These are phyloP conservation scores for Colletes collaris DNA, from an alignment of 2,888 invertebrate species.

Conservation along the genomic window DNA sequence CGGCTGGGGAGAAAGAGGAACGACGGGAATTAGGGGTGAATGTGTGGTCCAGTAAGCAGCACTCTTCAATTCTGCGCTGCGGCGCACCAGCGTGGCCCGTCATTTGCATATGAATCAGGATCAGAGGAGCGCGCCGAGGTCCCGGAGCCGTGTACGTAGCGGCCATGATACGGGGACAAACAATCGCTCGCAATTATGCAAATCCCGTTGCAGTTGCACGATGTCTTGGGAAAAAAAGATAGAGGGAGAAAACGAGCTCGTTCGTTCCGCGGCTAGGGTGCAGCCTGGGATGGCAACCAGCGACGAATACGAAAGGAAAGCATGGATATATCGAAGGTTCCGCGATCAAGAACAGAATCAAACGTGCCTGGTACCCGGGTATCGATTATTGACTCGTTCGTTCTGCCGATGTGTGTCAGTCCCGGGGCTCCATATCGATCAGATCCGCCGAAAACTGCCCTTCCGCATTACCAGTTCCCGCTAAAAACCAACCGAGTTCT, in stretches of 20 bases:
- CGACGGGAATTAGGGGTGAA: slow-evolving; percentile 55
- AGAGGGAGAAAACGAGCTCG: slow-evolving; percentile 31
- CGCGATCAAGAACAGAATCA: slow-evolving; percentile 26
- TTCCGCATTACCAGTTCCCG: slow-evolving; percentile 69
- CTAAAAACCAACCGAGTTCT: slow-evolving; percentile 66
- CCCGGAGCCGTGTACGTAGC: slow-evolving; percentile 73
- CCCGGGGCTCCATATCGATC: slow-evolving; percentile 36
- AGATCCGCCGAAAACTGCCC: slow-evolving; percentile 70
- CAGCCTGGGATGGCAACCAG: slow-evolving; percentile 27
- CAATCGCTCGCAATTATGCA: slow-evolving; percentile 81
- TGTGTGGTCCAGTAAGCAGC: slow-evolving; percentile 72
- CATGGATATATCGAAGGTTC: slow-evolving; percentile 35
- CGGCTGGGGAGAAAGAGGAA: slow-evolving; percentile 35
- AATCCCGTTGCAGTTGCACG: slow-evolving; percentile 76
- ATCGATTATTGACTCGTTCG: slow-evolving; percentile 54
- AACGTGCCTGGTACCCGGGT: slow-evolving; percentile 12
- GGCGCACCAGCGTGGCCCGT: slow-evolving; percentile 73
- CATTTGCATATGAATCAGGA: slow-evolving; percentile 82
- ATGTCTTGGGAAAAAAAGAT: slow-evolving; percentile 68
- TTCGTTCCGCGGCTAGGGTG: slow-evolving; percentile 7
- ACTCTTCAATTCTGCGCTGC: slow-evolving; percentile 73
- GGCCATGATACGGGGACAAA: slow-evolving; percentile 78
- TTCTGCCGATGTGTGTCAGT: slow-evolving; percentile 32
- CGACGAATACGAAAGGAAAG: slow-evolving; percentile 34
- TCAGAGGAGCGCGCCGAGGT: slow-evolving; percentile 72